Conservation (phyloP, 2,888 invertebrate species). For the Allophyes oxyacanthae region DNA sequence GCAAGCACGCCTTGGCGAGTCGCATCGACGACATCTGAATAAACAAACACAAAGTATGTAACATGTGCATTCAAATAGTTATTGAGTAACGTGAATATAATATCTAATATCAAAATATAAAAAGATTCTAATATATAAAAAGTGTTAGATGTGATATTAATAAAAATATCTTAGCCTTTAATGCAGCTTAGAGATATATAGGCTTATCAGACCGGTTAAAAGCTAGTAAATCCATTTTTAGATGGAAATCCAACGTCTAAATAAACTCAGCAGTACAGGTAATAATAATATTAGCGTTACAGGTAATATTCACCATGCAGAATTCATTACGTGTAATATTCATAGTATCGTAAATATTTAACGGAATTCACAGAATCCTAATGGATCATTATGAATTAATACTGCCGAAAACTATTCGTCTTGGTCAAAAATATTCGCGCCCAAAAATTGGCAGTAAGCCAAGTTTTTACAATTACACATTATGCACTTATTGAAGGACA, state of each 20-base stretch:
- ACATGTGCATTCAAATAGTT: constrained; percentile 11
- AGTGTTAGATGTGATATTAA: too few species aligned
- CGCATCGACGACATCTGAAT: constrained; percentile 84
- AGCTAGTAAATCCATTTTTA: too few species aligned
- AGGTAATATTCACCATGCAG: not conserved
- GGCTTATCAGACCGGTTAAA: too few species aligned
- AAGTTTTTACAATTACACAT: constrained; percentile 50
- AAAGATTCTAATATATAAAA: too few species aligned
- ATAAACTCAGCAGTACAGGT: too few species aligned
- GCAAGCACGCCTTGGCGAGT: constrained; percentile 90
- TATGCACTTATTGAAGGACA: not conserved
- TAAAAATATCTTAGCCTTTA: too few species aligned
- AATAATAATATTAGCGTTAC: not conserved
- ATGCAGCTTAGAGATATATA: too few species aligned
- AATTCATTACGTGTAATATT: not conserved
- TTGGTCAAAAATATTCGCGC: constrained; percentile 59
- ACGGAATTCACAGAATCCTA: not conserved
- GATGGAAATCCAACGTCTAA: too few species aligned
- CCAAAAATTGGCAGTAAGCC: constrained; percentile 65
- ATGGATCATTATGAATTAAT: constrained; percentile 38
- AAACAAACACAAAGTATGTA: constrained; percentile 51
- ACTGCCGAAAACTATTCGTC: constrained; percentile 52
- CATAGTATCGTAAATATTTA: constrained; percentile 20
- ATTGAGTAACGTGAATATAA: constrained; percentile 11
- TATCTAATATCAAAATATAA: not conserved